Evolutionary conservation across 2,888 invertebrate genomes (phyloP).

Genomic region (Ptychoptera albimana): DNA sequence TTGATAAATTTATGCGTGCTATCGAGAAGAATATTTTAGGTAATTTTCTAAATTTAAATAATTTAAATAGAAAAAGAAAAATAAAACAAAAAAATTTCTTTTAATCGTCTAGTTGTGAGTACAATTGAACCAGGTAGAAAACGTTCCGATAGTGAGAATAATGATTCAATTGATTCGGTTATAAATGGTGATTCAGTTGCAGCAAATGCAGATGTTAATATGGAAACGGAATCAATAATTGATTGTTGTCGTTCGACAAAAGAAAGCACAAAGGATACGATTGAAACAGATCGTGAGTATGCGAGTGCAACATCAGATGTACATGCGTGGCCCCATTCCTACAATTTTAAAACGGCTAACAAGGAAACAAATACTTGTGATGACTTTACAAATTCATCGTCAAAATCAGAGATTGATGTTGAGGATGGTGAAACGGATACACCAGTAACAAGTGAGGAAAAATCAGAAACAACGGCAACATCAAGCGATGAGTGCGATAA

Average conservation of each 20-base stretch:
- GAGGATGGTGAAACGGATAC: not conserved
- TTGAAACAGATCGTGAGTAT: conserved; percentile 19
- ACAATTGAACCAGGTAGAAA: conserved; percentile 50
- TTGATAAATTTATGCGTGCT: conserved; percentile 94
- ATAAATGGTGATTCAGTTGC: conserved; percentile 35
- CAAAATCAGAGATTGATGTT: conserved; percentile 1
- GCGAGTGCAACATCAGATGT: conserved; percentile 29
- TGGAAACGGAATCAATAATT: conserved; percentile 33
- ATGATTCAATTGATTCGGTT: conserved; percentile 38
- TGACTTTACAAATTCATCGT: conserved; percentile 12
- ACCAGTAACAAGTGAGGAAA: conserved; percentile 17
- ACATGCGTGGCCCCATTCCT: conserved; percentile 19
- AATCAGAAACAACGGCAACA: too few species aligned
- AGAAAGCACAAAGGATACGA: not conserved
- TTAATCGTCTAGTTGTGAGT: conserved; percentile 45
- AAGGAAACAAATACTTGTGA: conserved; percentile 15
- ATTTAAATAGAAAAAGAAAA: not conserved
- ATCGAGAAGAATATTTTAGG: conserved; percentile 82
- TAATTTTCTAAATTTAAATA: conserved; percentile 12
- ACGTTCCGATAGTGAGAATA: conserved; percentile 47
- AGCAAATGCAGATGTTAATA: conserved; percentile 36
- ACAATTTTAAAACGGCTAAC: not conserved
- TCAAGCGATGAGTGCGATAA: too few species aligned
- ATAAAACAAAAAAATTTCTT: not conserved
- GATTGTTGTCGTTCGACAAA: too few species aligned